These are phyloP conservation scores for Ammospiza caudacuta DNA, from an alignment of 2,113 vertebrate genomes.

Conservation along the genomic window DNA sequence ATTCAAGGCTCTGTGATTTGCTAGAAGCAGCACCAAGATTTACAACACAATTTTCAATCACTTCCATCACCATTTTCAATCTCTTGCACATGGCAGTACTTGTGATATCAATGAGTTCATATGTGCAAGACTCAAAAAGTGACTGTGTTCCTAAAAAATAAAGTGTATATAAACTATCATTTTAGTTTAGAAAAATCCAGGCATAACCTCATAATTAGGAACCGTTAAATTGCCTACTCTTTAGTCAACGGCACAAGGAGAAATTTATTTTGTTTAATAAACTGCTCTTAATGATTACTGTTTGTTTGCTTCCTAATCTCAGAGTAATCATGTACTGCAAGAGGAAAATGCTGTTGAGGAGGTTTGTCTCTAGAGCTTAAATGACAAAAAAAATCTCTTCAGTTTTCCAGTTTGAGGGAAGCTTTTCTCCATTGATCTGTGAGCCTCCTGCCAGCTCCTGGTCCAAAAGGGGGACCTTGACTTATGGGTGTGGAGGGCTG, in stretches of 20 bases:
- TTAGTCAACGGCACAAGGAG: neutral
- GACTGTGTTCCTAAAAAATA: neutral
- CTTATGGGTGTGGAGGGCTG: neutral
- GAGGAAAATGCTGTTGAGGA: neutral
- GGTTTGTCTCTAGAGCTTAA: neutral
- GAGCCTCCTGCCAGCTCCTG: neutral
- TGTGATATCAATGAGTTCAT: neutral
- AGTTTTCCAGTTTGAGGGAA: neutral
- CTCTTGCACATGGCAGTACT: neutral
- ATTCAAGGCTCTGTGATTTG: neutral
- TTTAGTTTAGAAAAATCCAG: conserved; percentile 16
- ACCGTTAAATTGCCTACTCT: neutral
- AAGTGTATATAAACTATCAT: neutral
- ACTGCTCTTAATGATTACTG: conserved; percentile 26
- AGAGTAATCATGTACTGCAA: neutral
- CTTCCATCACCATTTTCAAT: neutral
- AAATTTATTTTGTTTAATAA: conserved; percentile 60
- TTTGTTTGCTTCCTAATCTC: conserved; percentile 37
- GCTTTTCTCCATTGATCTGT: neutral
- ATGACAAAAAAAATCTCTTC: neutral
- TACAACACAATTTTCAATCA: neutral
- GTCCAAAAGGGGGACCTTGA: neutral
- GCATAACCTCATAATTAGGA: neutral
- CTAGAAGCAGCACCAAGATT: neutral
- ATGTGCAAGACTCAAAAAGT: neutral